Percentiles rank a stretch among this genome's conserved stretches.
Evolutionary conservation across 2,797 vertebrate genomes (phyloP).

Genomic region (Danio albolineatus): DNA sequence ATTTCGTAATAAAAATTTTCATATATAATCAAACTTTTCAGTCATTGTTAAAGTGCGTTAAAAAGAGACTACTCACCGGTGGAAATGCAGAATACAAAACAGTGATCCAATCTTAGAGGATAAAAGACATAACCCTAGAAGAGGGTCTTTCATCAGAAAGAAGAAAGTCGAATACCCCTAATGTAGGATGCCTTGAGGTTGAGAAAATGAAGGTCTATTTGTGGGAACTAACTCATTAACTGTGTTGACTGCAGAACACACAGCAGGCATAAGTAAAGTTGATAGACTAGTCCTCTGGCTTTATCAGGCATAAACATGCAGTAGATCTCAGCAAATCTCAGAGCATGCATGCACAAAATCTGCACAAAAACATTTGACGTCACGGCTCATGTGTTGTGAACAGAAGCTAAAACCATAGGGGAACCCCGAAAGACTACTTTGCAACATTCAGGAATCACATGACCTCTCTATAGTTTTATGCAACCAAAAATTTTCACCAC

Average conservation of each 20-base stretch:
- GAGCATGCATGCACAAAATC: conserved; percentile 25
- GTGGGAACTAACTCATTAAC: background rate
- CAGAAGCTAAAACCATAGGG: conserved; percentile 34
- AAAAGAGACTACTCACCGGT: too few species aligned
- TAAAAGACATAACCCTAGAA: too few species aligned
- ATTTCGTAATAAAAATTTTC: too few species aligned
- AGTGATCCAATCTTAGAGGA: too few species aligned
- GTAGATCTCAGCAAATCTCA: conserved; percentile 16
- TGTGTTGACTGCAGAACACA: background rate
- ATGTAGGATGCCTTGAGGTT: too few species aligned
- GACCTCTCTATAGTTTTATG: conserved; percentile 26
- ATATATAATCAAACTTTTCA: too few species aligned
- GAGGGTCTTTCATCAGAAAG: too few species aligned
- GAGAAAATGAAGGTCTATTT: too few species aligned
- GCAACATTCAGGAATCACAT: conserved; percentile 41
- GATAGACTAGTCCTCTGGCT: background rate
- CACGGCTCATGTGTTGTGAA: conserved; percentile 6
- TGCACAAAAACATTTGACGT: conserved; percentile 34
- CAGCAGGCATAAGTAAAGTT: background rate
- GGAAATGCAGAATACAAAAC: too few species aligned
- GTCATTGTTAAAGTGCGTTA: too few species aligned
- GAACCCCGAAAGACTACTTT: conserved; percentile 39
- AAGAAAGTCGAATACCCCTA: too few species aligned
- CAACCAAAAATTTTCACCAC: conserved; percentile 37
- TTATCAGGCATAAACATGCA: conserved; percentile 19